Evolutionary conservation across 2,113 vertebrate genomes (phyloP).

Genomic region (Pampusana beccarii): DNA sequence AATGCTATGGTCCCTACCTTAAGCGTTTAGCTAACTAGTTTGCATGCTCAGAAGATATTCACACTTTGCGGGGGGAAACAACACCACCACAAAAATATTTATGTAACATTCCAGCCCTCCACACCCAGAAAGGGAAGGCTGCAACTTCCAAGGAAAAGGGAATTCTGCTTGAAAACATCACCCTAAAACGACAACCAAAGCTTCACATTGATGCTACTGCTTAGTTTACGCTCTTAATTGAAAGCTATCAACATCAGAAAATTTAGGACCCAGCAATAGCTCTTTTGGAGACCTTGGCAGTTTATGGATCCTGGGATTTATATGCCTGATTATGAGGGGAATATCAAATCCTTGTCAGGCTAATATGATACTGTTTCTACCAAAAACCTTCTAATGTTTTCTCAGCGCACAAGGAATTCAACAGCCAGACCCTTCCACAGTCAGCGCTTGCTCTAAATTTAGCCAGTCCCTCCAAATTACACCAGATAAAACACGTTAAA

Average conservation of each 20-base stretch:
- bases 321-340: neutral
- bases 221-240: neutral
- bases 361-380: neutral
- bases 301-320: neutral
- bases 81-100: too few species aligned
- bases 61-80: neutral
- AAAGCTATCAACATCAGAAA: neutral
- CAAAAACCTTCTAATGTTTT: neutral
- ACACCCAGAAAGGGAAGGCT: neutral
- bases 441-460: neutral
- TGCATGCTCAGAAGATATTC: slow-evolving; percentile 4
- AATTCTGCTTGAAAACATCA: neutral
- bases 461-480: neutral
- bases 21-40: neutral
- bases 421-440: neutral
- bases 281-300: neutral
- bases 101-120: neutral
- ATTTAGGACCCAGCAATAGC: neutral
- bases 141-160: neutral
- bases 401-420: neutral
- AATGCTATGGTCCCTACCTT: neutral
- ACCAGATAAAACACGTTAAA: neutral
- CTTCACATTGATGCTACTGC: neutral
- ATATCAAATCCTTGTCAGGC: neutral
- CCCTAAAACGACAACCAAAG: neutral